Evolutionary conservation across 2,888 invertebrate genomes (phyloP).

Genomic region (Drosophila koepferae): DNA sequence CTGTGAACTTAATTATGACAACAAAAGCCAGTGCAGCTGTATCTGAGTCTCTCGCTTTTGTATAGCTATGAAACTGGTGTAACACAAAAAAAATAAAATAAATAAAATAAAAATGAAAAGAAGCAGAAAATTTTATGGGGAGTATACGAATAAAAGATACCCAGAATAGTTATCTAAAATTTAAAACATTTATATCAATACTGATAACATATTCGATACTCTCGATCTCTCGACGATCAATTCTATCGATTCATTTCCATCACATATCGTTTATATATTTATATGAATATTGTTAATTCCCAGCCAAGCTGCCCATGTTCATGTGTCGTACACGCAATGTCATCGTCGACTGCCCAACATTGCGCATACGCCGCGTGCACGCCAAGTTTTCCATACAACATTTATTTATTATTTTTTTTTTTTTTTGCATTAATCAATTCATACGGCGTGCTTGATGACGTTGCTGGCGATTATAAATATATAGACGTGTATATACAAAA

Average conservation of each 20-base stretch:
- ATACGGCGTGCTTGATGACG: slow-evolving; percentile 53
- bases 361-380: slow-evolving; percentile 64
- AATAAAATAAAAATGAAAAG: slow-evolving; percentile 1
- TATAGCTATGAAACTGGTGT: slow-evolving; percentile 29
- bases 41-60: slow-evolving; percentile 9
- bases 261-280: background rate
- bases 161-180: no score
- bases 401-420: background rate
- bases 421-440: slow-evolving; percentile 65
- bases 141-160: background rate
- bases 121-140: background rate
- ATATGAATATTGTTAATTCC: background rate
- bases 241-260: background rate
- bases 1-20: slow-evolving; percentile 65
- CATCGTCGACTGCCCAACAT: slow-evolving; percentile 23
- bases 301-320: background rate
- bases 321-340: slow-evolving; percentile 65
- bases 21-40: slow-evolving; percentile 42
- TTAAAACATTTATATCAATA: no score
- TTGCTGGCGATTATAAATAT: slow-evolving; percentile 43
- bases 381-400: slow-evolving; percentile 26
- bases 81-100: slow-evolving; percentile 42
- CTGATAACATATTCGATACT: no score
- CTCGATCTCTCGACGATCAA: background rate
- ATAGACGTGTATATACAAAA: slow-evolving; percentile 24